phyloP scores from a whole-genome alignment of 2,113 vertebrate genomes.

The Poeciliopsis retropinna region DNA sequence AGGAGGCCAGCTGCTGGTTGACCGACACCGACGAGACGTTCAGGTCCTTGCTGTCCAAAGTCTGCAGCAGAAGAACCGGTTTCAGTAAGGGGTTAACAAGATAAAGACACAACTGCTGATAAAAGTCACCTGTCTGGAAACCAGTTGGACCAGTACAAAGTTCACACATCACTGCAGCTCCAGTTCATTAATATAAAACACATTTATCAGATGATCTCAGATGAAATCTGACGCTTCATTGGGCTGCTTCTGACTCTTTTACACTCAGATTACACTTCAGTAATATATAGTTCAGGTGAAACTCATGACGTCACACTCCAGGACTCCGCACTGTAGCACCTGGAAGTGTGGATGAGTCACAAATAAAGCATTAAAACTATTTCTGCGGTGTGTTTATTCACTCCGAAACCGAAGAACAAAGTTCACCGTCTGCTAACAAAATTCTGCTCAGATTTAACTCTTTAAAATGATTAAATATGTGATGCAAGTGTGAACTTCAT shows the following conservation, averaged over 20 bases:
- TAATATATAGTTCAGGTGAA: neutral
- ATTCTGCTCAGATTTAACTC: neutral
- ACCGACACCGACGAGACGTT: constrained; percentile 83
- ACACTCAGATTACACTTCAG: neutral
- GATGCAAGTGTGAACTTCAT: neutral
- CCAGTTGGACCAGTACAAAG: neutral
- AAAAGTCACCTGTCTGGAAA: constrained; percentile 4
- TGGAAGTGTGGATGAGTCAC: neutral
- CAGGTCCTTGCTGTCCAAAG: constrained; percentile 89
- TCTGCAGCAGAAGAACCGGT: constrained; percentile 70
- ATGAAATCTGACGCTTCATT: too few relatives aligned
- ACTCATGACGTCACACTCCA: neutral
- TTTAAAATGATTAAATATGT: neutral
- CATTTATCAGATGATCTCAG: neutral
- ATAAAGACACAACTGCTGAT: constrained; percentile 4
- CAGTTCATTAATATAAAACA: neutral
- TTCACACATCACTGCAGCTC: neutral
- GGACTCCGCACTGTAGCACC: neutral
- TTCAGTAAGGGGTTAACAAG: neutral
- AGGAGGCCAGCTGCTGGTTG: constrained; percentile 86
- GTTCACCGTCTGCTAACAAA: neutral
- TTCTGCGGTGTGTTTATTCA: neutral
- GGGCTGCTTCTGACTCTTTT: neutral
- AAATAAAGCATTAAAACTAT: neutral
- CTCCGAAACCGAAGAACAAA: neutral